A percentile compares a stretch with the other conserved stretches of the same genome.
Conservation (phyloP, 2,113 vertebrate genomes). For the Smithornis capensis region DNA sequence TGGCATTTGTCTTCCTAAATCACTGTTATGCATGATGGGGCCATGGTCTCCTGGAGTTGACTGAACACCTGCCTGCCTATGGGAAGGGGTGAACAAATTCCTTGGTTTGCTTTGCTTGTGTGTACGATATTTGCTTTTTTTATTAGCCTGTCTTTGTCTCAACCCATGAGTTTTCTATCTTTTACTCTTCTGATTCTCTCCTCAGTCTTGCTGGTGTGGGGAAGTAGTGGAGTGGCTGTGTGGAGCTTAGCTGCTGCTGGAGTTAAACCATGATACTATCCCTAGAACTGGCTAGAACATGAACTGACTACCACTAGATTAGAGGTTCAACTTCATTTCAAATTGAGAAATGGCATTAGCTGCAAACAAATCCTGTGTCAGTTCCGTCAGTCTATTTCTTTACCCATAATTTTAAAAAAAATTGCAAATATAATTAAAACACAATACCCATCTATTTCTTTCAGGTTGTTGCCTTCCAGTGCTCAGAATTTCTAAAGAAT, state of each 20-base stretch:
- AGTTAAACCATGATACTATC: neutral
- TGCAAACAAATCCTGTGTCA: neutral
- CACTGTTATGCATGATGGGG: rapidly evolving
- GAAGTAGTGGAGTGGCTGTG: neutral
- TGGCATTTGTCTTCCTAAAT: neutral
- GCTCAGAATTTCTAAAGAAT: neutral
- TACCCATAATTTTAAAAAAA: neutral
- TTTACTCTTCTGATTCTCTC: neutral
- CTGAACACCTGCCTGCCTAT: neutral
- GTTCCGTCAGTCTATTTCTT: neutral
- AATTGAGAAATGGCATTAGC: neutral
- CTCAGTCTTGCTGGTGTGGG: neutral
- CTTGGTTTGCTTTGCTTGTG: neutral
- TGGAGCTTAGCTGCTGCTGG: neutral
- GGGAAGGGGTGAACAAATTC: neutral
- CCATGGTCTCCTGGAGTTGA: neutral
- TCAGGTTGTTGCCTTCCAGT: neutral
- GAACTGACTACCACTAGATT: neutral
- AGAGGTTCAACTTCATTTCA: neutral
- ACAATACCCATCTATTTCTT: neutral
- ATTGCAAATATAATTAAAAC: neutral
- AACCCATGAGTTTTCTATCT: neutral
- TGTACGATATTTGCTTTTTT: neutral
- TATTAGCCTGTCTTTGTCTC: neutral
- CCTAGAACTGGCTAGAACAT: neutral